Evolutionary conservation across 1,140 invertebrate species (phyloP).

Genomic region (Brachionus paranguensis): DNA sequence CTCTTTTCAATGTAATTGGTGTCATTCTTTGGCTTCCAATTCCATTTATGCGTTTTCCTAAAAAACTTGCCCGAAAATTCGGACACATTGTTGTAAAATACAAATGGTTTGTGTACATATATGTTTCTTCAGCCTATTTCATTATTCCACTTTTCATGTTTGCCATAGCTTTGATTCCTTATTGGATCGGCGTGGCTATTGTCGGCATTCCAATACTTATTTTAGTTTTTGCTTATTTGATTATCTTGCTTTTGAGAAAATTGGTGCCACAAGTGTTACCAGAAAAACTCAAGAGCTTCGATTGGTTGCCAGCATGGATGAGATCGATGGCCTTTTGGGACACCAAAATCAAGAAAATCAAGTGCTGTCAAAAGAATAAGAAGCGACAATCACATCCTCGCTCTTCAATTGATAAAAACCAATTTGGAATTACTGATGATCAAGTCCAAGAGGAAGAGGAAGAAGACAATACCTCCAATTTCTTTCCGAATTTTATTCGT

Average conservation of each 20-base stretch:
- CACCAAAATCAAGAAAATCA: neutral
- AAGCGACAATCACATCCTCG: neutral
- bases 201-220: neutral
- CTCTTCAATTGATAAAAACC: neutral
- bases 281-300: slow-evolving; percentile 15
- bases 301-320: neutral
- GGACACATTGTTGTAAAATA: slow-evolving; percentile 59
- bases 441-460: neutral
- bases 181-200: neutral
- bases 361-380: neutral
- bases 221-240: neutral
- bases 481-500: neutral
- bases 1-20: slow-evolving; percentile 63
- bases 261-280: neutral
- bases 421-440: neutral
- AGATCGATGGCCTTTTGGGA: neutral
- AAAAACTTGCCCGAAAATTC: slow-evolving; percentile 58
- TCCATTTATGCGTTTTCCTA: slow-evolving; percentile 60
- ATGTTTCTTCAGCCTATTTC: slow-evolving; percentile 60
- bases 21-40: slow-evolving; percentile 62
- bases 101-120: slow-evolving; percentile 61
- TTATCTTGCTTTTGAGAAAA: neutral
- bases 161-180: slow-evolving; percentile 48
- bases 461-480: neutral
- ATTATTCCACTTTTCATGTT: slow-evolving; percentile 58